Evolutionary conservation across 2,797 vertebrate genomes (phyloP).

Genomic region (Arrhamphus sclerolepis): DNA sequence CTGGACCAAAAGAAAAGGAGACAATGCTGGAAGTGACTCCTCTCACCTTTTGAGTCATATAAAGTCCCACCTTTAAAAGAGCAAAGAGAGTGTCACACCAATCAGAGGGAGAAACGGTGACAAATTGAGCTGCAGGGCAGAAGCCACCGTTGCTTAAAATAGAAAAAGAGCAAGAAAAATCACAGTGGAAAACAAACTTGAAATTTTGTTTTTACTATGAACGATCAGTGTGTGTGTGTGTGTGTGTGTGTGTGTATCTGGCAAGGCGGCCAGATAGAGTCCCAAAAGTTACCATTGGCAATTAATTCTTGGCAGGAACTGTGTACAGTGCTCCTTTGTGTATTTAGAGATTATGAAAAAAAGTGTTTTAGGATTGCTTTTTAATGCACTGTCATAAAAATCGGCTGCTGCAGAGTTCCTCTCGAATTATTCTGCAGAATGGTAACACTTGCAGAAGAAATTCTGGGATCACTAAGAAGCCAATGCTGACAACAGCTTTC

Average conservation of each 20-base stretch:
- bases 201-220: constrained; percentile 26
- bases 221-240: constrained; percentile 1
- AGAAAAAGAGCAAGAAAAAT: background rate
- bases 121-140: constrained; percentile 17
- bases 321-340: background rate
- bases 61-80: constrained; percentile 5
- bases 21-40: constrained; percentile 39
- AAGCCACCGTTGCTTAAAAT: no score
- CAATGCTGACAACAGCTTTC: constrained; percentile 17
- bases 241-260: constrained; percentile 4
- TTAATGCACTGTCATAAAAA: no score
- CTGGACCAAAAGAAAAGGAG: constrained; percentile 13
- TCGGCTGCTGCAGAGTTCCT: background rate
- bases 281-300: constrained; percentile 3
- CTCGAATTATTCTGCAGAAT: constrained; percentile 7
- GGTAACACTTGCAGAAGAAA: constrained; percentile 11
- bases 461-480: constrained; percentile 21
- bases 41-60: background rate
- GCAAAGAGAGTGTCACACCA: constrained; percentile 26
- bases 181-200: constrained; percentile 21
- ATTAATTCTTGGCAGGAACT: constrained; percentile 22
- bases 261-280: background rate
- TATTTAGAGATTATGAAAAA: constrained; percentile 1
- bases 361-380: constrained; percentile 5
- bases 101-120: constrained; percentile 32